These are phyloP conservation scores for Laticauda laticaudata DNA, from an alignment of 2,113 vertebrate species.

Conservation along the genomic window DNA sequence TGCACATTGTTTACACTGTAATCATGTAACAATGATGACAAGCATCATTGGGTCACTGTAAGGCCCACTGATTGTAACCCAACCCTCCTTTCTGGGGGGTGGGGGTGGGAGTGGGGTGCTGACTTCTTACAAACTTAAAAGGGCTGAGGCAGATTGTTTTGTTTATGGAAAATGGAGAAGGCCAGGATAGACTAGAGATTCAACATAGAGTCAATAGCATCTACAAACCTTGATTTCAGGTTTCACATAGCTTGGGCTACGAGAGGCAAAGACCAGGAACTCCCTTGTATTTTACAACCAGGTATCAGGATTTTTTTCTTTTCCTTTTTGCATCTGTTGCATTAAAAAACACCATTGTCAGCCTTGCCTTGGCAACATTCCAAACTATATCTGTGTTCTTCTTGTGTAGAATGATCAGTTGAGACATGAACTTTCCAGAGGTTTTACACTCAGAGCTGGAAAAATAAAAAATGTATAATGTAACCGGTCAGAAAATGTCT, in stretches of 20 bases:
- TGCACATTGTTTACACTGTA: not conserved
- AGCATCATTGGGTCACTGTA: not conserved
- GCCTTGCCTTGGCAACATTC: not conserved
- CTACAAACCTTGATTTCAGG: not conserved
- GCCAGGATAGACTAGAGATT: not conserved
- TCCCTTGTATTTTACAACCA: not conserved
- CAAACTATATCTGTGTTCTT: not conserved
- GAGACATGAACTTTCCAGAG: not conserved
- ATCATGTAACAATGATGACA: not conserved
- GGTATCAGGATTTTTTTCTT: not conserved
- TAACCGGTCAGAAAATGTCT: not conserved
- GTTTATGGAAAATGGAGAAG: not conserved
- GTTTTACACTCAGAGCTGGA: not conserved
- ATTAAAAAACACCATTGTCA: not conserved
- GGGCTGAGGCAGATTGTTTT: not conserved
- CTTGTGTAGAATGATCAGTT: not conserved
- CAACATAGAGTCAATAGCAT: not conserved
- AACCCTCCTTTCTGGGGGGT: too few species aligned
- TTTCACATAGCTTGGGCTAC: not conserved
- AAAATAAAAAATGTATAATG: not conserved
- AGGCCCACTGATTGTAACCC: not conserved
- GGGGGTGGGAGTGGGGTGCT: too few species aligned
- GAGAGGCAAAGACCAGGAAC: not conserved
- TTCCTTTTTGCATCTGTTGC: not conserved
- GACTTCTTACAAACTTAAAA: not conserved